Evolutionary conservation across 2,888 invertebrate genomes (phyloP).

Genomic region (Callimorpha dominula): DNA sequence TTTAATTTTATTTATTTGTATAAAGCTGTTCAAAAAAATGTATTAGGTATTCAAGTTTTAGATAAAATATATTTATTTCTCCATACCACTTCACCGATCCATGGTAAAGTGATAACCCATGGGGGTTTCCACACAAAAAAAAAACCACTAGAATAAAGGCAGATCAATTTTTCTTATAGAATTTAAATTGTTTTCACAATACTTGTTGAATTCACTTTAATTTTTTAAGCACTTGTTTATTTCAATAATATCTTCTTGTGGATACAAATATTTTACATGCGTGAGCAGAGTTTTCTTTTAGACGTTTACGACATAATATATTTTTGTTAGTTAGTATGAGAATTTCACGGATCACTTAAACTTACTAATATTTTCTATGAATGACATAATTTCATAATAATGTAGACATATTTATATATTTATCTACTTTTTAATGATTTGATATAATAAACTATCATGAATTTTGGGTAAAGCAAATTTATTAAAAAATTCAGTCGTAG

Average conservation of each 20-base stretch:
- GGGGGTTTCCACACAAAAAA: too few species aligned
- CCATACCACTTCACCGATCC: too few species aligned
- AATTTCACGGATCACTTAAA: slow-evolving; percentile 1
- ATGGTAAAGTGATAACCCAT: too few species aligned
- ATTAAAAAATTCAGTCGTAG: neutral
- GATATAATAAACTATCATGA: neutral
- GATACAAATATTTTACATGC: neutral
- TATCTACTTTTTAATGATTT: slow-evolving; percentile 1
- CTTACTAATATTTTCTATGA: slow-evolving; percentile 4
- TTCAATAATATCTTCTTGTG: neutral
- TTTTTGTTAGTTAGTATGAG: neutral
- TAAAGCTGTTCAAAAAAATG: neutral
- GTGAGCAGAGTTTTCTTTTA: neutral
- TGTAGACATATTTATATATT: slow-evolving; percentile 3
- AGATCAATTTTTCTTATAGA: neutral
- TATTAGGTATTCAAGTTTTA: neutral
- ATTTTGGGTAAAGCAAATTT: neutral
- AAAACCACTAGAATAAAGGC: neutral
- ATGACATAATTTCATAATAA: slow-evolving; percentile 1
- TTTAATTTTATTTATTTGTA: too few species aligned
- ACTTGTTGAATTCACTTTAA: neutral
- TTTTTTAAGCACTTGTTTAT: neutral
- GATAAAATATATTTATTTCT: neutral
- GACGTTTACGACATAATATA: neutral
- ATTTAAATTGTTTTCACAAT: neutral